These are phyloP conservation scores for Pimpla rufipes DNA, from an alignment of 2,888 invertebrate genomes.

Conservation along the genomic window DNA sequence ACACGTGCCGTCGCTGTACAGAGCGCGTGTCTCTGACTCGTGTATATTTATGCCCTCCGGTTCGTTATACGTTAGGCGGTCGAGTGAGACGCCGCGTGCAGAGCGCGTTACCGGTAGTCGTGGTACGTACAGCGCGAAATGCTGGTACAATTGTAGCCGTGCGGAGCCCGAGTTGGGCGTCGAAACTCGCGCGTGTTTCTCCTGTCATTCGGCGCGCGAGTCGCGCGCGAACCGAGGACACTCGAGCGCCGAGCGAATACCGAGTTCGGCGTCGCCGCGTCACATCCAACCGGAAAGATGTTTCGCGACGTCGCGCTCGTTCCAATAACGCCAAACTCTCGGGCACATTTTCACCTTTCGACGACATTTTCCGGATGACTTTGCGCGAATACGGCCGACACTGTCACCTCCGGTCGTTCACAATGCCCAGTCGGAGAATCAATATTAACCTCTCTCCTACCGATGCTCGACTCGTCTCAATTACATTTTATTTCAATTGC, in stretches of 20 bases:
- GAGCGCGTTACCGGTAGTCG: not conserved
- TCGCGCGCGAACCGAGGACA: slow-evolving; percentile 27
- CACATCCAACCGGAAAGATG: slow-evolving; percentile 44
- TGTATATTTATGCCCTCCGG: slow-evolving; percentile 1
- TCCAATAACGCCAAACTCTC: slow-evolving; percentile 48
- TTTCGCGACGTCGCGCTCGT: slow-evolving; percentile 16
- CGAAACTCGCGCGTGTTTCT: slow-evolving; percentile 1
- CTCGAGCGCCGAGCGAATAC: slow-evolving; percentile 18
- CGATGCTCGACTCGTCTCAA: too few relatives aligned
- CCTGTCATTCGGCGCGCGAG: slow-evolving; percentile 12
- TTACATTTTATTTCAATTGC: too few relatives aligned
- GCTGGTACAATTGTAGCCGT: not conserved
- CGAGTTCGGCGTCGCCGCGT: slow-evolving; percentile 9
- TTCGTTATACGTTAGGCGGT: not conserved
- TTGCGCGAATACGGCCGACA: not conserved
- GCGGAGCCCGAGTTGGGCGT: slow-evolving; percentile 8
- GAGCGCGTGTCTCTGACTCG: not conserved
- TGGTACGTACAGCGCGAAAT: not conserved
- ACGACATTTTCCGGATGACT: slow-evolving; percentile 36
- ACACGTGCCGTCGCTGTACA: not conserved
- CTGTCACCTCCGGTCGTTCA: not conserved
- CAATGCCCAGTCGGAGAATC: too few relatives aligned
- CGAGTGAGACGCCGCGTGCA: too few relatives aligned
- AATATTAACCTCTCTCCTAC: too few relatives aligned
- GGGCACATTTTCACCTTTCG: slow-evolving; percentile 54